Conservation (phyloP, 2,113 vertebrate genomes). For the Chiloscyllium plagiosum region DNA sequence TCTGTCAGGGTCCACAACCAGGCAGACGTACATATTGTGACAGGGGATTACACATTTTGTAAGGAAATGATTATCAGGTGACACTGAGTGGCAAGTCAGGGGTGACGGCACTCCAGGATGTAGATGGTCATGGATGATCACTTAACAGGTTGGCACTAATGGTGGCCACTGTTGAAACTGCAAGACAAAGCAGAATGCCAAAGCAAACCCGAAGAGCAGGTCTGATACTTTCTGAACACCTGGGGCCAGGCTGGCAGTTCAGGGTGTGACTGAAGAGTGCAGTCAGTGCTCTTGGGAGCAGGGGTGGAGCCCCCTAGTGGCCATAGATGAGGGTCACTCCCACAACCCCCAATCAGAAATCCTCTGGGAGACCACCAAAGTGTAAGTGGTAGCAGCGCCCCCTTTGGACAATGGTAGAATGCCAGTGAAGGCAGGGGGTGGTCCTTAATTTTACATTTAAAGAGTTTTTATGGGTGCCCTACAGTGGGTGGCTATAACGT, state of each 20-base stretch:
- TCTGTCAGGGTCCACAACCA: not conserved
- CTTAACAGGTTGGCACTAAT: not conserved
- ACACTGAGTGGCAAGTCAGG: too few relatives aligned
- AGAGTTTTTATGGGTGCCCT: not conserved
- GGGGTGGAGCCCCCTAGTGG: too few relatives aligned
- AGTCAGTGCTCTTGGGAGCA: not conserved
- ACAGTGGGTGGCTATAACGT: not conserved
- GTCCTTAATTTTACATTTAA: not conserved
- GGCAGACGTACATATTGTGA: not conserved
- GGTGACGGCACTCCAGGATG: not conserved
- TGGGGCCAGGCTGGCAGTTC: not conserved
- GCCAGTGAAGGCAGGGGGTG: not conserved
- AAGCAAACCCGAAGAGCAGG: not conserved
- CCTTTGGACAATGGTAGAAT: not conserved
- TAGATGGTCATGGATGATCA: too few relatives aligned
- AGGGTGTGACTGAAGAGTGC: not conserved
- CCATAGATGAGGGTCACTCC: not conserved
- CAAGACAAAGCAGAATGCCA: not conserved
- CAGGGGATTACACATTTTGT: not conserved
- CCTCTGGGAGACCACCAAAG: not conserved
- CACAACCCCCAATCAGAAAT: not conserved
- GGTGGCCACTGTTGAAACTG: not conserved
- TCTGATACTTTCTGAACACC: not conserved
- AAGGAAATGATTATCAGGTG: not conserved
- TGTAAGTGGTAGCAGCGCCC: not conserved